phyloP scores from a whole-genome alignment of 2,888 invertebrate species.

The Scaptomyza caliginosa region DNA sequence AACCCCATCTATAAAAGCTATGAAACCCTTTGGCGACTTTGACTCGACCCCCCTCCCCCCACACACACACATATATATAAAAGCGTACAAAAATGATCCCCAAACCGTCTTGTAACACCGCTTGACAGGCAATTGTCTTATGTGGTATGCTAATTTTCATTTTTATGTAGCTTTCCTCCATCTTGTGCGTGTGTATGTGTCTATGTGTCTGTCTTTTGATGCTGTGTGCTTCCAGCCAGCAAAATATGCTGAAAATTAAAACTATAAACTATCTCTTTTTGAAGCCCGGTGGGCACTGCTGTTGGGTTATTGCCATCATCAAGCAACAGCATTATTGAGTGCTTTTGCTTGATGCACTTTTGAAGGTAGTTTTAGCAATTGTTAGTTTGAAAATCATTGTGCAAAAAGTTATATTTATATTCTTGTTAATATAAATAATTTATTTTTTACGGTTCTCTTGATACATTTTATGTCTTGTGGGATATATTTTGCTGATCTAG shows the following conservation, averaged over 20 bases:
- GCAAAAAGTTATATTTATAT: too few species aligned
- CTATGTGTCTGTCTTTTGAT: background rate
- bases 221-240: conserved; percentile 42
- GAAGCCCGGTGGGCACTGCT: conserved; percentile 46
- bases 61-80: background rate
- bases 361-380: conserved; percentile 17
- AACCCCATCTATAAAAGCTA: conserved; percentile 15
- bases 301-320: conserved; percentile 63
- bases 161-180: conserved; percentile 42
- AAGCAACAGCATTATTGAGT: conserved; percentile 44
- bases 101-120: conserved; percentile 44
- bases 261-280: conserved; percentile 69
- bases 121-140: conserved; percentile 76
- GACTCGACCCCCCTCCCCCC: conserved; percentile 37
- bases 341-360: conserved; percentile 25
- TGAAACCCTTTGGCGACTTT: conserved; percentile 57
- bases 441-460: too few species aligned
- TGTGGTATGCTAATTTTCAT: conserved; percentile 77
- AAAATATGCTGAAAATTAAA: conserved; percentile 69
- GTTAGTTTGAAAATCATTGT: too few species aligned
- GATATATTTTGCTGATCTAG: too few species aligned
- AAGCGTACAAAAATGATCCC: conserved; percentile 5
- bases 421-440: too few species aligned
- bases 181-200: conserved; percentile 5
- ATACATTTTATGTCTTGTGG: too few species aligned